Base-by-base conservation (phyloP, 2,888 invertebrate species). In the Merodon equestris region DNA sequence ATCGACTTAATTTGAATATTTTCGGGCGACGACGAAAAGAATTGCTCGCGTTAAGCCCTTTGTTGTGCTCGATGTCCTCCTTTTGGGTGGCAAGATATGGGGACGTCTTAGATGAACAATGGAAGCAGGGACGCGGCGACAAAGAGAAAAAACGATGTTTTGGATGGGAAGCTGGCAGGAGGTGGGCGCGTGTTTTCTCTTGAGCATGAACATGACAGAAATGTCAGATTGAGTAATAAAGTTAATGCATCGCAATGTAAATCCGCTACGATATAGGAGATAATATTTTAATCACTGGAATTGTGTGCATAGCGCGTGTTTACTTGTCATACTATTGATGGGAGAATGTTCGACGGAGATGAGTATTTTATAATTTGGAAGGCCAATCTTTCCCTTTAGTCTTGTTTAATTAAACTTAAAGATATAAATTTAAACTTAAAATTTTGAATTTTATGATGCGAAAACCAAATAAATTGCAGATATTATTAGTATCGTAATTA, bases 1-100 rank as follows among this genome's bases (percentile, higher is more conserved):
- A 87, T 87, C 88, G 87, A 79, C 79, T 79, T 79, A 79, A 79
- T 79, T 79, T 79, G 68, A 79, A 79, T 79, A 79, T 79, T 79
- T 74, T 70, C 74, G 34, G 54, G 60, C 36, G 50, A 79, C 45
- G 64, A 74, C 48, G 73, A 68, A 79, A 63, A 79, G 68, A 74
- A 64, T 58, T 48, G 61, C 44, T 51, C 45, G 61, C 50, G 50
- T 18, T 44, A 68, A 61, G 68, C 70, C 68, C 60, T 79, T 79
- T 79, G 68, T 74, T 27, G 27, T 27, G 38, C 17, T 56, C 19
- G 57, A 58, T 63, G 57, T 67, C 51, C 36, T 57, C 51, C 42
- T 36, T 48, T 45, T 53, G 51, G 67, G 18, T 64, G 53, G 60
- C 18, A 51, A 68, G 68, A 73, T 54, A 56, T 40, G 14, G 19